Base-by-base conservation (phyloP, 2,888 invertebrate genomes). In the Tetranychus truncatus region DNA sequence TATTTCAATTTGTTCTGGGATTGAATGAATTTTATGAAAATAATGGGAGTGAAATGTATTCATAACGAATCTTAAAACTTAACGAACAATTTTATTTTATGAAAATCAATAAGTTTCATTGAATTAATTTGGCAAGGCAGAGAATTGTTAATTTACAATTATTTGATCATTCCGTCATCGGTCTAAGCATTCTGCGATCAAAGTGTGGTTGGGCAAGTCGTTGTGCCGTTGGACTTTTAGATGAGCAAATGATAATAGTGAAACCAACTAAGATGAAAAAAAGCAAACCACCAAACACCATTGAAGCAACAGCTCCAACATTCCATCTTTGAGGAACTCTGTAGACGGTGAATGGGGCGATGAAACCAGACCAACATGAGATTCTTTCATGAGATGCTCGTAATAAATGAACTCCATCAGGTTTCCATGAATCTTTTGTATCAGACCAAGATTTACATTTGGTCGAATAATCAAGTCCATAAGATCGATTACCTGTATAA, bases 381-480 rank as follows among this genome's bases (percentile, higher is more conserved):
- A 66, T 67, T n/a, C 74, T 66, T 6, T 55, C 44, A 45, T 72
- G 55, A 0, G 69, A 66, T 20, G 73, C 74, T 1, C 76, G 73
- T 4, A 76, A 66, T 18, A 74, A 72, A 45, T 77, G 75, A 5
- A 79, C 45, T 4, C 77, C 78, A 9, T 77, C 77, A 11, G 65
- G 24, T 6, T 45, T 71, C 79, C 79, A 79, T 3, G 74, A 73
- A 20, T 77, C 72, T 18, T n/a, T 24, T 0, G 34, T n/a, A 6
- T 75, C 77, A 74, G 78, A 77, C 75, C 76, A 79, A 66, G 75
- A 78, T 44, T 76, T 74, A 20, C 79, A 79, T n/a, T 74, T 76
- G 66, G 77, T 77, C 8, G 72, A 66, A 20, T 45, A 74, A 20
- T 72, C 71, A 45, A 24, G 21, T 20, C 75, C 76, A 45, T 45